A percentile compares a stretch with the other conserved stretches of the same genome.
Evolutionary conservation across 2,113 vertebrate genomes (phyloP).

Genomic region (Caranx melampygus): DNA sequence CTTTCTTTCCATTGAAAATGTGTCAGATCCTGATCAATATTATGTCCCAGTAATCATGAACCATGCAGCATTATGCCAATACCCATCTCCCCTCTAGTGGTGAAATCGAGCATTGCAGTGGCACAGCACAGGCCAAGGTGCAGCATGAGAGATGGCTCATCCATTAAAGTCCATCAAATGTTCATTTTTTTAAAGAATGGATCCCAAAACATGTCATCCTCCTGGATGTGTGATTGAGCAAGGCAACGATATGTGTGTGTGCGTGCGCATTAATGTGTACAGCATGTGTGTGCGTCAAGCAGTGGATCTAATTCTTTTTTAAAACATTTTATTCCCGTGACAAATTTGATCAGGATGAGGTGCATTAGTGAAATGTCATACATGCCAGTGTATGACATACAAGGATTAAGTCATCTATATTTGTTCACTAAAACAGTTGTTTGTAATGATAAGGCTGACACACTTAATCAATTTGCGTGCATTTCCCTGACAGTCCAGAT

Average conservation of each 20-base stretch:
- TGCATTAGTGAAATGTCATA: conserved; percentile 64
- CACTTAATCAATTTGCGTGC: conserved; percentile 67
- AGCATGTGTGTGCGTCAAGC: conserved; percentile 4
- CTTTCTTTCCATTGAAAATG: neutral
- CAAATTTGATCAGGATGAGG: conserved; percentile 58
- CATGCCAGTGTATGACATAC: conserved; percentile 53
- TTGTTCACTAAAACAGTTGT: conserved; percentile 65
- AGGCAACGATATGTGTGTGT: conserved; percentile 5
- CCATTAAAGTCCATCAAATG: neutral
- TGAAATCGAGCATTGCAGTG: conserved; percentile 27
- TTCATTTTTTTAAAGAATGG: neutral
- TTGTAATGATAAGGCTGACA: conserved; percentile 67
- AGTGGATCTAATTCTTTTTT: conserved; percentile 25
- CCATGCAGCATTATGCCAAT: conserved; percentile 27
- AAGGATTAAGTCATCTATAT: conserved; percentile 68
- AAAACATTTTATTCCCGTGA: conserved; percentile 47
- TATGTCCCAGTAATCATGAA: neutral
- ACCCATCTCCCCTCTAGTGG: conserved; percentile 75
- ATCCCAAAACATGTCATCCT: neutral
- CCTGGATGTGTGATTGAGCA: neutral
- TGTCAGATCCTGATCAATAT: neutral
- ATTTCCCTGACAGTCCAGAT: conserved; percentile 72
- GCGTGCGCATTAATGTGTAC: conserved; percentile 3
- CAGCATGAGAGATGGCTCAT: conserved; percentile 8
- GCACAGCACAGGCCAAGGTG: neutral